Evolutionary conservation across 2,888 invertebrate species (phyloP).

Genomic region (Papilio demoleus): DNA sequence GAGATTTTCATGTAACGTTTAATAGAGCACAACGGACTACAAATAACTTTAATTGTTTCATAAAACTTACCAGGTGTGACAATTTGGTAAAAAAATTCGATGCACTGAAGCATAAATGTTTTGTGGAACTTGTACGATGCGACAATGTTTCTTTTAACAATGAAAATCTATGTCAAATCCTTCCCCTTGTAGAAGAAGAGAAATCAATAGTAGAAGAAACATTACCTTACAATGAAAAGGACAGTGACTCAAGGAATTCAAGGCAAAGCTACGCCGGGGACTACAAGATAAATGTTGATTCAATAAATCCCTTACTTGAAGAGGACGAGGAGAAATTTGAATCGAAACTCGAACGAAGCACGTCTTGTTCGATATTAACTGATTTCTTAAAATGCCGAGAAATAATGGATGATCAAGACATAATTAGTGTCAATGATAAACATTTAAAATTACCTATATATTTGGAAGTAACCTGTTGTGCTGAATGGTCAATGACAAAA

Average conservation of each 20-base stretch:
- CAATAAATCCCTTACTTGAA: neutral
- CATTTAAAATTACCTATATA: neutral
- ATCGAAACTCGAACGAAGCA: slow-evolving; percentile 47
- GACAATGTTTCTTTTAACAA: slow-evolving; percentile 45
- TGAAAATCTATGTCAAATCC: neutral
- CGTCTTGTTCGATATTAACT: slow-evolving; percentile 55
- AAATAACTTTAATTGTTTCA: slow-evolving; percentile 48
- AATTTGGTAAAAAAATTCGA: slow-evolving; percentile 55
- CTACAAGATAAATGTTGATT: neutral
- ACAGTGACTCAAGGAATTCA: neutral
- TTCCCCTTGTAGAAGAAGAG: too few relatives aligned
- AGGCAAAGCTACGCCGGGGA: neutral
- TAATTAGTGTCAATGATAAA: slow-evolving; percentile 23
- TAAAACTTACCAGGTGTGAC: slow-evolving; percentile 61
- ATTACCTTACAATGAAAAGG: neutral
- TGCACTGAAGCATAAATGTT: slow-evolving; percentile 52
- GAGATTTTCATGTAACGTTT: neutral
- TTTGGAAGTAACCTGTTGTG: slow-evolving; percentile 32
- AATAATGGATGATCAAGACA: slow-evolving; percentile 38
- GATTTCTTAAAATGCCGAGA: slow-evolving; percentile 45
- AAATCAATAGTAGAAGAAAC: neutral
- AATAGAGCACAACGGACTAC: slow-evolving; percentile 17
- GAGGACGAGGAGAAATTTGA: slow-evolving; percentile 12
- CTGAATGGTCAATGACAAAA: slow-evolving; percentile 44
- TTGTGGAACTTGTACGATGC: slow-evolving; percentile 58